A percentile compares a stretch with the other conserved stretches of the same genome.
Conservation (phyloP, 2,888 invertebrate genomes). For the Ectobius pallidus region DNA sequence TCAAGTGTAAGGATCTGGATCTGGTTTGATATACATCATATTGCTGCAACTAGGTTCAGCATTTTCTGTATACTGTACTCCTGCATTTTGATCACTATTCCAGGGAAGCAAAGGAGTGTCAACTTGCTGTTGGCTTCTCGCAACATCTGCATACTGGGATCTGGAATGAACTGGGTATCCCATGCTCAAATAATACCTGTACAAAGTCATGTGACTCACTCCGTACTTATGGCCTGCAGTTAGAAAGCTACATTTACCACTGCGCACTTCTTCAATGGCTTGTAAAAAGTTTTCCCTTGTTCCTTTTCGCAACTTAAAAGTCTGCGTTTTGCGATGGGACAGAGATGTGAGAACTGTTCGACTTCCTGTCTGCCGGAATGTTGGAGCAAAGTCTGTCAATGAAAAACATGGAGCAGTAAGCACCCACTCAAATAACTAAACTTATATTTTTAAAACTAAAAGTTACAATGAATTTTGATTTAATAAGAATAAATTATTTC, state of each 20-base stretch:
- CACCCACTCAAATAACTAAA: background rate
- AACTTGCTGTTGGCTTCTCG: no score
- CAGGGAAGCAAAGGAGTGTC: no score
- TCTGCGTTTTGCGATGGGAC: conserved; percentile 34
- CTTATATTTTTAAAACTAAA: no score
- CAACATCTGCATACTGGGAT: background rate
- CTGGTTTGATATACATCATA: no score
- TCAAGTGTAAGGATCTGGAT: no score
- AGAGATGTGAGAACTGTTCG: conserved; percentile 32
- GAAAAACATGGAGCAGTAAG: conserved; percentile 28
- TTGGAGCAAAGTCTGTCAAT: conserved; percentile 34
- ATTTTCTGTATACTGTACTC: no score
- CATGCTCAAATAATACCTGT: conserved; percentile 37
- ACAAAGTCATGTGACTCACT: conserved; percentile 38
- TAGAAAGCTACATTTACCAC: conserved; percentile 35
- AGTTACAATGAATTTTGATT: no score
- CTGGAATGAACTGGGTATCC: conserved; percentile 31
- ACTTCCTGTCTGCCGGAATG: conserved; percentile 34
- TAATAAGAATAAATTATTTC: no score
- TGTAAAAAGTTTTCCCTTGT: conserved; percentile 38
- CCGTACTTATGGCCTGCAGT: conserved; percentile 37
- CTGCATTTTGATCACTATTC: no score
- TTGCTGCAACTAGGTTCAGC: no score
- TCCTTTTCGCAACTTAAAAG: conserved; percentile 37
- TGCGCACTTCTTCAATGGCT: conserved; percentile 37